Base-by-base conservation (phyloP, 2,888 invertebrate species). In the Ceramica pisi region DNA sequence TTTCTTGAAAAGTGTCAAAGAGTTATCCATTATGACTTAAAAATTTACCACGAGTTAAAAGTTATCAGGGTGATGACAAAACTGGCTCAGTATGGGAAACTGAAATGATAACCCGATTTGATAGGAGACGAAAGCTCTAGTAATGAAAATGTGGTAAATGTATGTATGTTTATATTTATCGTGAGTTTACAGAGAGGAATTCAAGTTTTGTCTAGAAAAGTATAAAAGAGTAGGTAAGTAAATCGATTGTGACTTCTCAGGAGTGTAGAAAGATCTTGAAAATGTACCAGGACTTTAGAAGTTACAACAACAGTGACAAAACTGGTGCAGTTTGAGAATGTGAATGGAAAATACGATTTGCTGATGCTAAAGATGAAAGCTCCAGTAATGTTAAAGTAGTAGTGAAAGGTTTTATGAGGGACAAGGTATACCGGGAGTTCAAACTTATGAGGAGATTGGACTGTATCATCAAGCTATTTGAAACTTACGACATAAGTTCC, bases 251-350 rank as follows among this genome's bases (percentile, higher is more conserved):
- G 16, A 7, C 41, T 23, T 50, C 6, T 50, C 9, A 38, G 38
- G 10, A 10, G 38, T 38, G 38, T 38, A 38, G 10, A 10, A 38
- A 38, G 1, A 38, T 2, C 38, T 38, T 38, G 9, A 38, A 38
- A 10, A 38, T 8, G 26, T 46, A 56, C 46, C 26, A 69, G 56
- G 38, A 38, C 14, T 46, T 26, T 1, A 69, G 38, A 56, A 46
- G 21, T 56, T 48, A 7, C 7, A 6, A 56, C 46, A 14, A 21
- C 23, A 7, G 8, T n/a, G 16, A 19, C 9, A 14, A 56, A 56
- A 26, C 2, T 21, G 9, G 16, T 10, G 21, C 19, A 38, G 14
- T 26, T 38, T 6, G 6, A 31, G 31, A 31, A 31, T 6, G 31
- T 38, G 38, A 41, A 48, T 38, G 19, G 21, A 56, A 46, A 68